Evolutionary conservation across 2,888 invertebrate genomes (phyloP).

Genomic region (Cataglyphis altisquamis): DNA sequence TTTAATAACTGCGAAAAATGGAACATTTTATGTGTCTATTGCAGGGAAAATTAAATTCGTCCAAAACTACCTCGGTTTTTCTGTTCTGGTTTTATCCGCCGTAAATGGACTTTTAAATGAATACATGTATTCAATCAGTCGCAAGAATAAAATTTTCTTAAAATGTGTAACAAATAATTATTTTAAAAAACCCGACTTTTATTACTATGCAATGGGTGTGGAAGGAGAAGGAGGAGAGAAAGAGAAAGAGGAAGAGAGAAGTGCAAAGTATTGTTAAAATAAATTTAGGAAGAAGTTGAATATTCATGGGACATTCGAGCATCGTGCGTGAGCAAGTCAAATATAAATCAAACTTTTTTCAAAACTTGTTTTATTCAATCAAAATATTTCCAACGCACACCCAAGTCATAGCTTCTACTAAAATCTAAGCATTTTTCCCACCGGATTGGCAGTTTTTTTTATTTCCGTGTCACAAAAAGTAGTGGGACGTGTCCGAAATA

Average conservation of each 20-base stretch:
- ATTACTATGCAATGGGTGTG: not conserved
- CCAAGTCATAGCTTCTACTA: too few species aligned
- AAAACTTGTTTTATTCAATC: too few species aligned
- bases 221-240: not conserved
- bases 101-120: slow-evolving; percentile 13
- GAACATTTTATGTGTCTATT: not conserved
- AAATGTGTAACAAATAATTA: not conserved
- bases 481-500: too few species aligned
- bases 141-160: not conserved
- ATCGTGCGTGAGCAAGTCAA: too few species aligned
- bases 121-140: slow-evolving; percentile 5
- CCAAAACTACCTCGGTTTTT: not conserved
- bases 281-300: not conserved
- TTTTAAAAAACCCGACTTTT: not conserved
- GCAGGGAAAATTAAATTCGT: slow-evolving; percentile 14
- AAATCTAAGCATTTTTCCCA: too few species aligned
- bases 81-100: not conserved
- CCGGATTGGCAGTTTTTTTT: too few species aligned
- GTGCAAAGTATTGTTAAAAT: not conserved
- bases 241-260: not conserved
- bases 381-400: too few species aligned
- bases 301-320: slow-evolving; percentile 1
- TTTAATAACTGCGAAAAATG: slow-evolving; percentile 9
- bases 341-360: too few species aligned
- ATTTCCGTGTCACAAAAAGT: too few species aligned